Conservation (phyloP, 1,140 invertebrate genomes). For the Pararge aegeria region DNA sequence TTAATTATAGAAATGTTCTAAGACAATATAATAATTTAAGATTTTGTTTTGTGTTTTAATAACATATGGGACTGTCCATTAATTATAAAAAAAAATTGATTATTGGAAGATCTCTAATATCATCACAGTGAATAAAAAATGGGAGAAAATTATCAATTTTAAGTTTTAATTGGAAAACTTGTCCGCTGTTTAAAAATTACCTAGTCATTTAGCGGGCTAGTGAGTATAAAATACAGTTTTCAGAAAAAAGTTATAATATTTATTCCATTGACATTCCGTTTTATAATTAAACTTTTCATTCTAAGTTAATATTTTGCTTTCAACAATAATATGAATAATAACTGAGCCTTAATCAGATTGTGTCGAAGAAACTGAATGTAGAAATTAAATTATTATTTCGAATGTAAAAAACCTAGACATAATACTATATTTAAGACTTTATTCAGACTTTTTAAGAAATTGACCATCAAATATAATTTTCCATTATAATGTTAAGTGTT, state of each 20-base stretch:
- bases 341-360: not conserved
- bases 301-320: conserved; percentile 5
- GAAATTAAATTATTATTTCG: conserved; percentile 21
- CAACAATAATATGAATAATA: not conserved
- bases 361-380: conserved; percentile 1
- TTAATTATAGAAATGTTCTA: conserved; percentile 7
- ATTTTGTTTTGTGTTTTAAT: not conserved
- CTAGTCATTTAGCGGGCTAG: conserved; percentile 47
- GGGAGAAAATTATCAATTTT: not conserved
- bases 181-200: conserved; percentile 42
- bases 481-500: not conserved
- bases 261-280: conserved; percentile 39
- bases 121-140: not conserved
- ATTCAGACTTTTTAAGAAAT: conserved; percentile 23
- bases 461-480: conserved; percentile 32
- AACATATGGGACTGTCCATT: not conserved
- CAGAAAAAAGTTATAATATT: conserved; percentile 13
- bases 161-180: conserved; percentile 18
- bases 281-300: conserved; percentile 4
- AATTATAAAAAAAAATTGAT: not conserved
- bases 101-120: not conserved
- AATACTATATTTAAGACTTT: conserved; percentile 19
- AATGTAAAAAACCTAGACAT: conserved; percentile 19
- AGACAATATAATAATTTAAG: conserved; percentile 4
- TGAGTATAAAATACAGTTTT: conserved; percentile 4